phyloP scores from a whole-genome alignment of 1,140 invertebrate genomes.

The Pemphigus obesinymphae region DNA sequence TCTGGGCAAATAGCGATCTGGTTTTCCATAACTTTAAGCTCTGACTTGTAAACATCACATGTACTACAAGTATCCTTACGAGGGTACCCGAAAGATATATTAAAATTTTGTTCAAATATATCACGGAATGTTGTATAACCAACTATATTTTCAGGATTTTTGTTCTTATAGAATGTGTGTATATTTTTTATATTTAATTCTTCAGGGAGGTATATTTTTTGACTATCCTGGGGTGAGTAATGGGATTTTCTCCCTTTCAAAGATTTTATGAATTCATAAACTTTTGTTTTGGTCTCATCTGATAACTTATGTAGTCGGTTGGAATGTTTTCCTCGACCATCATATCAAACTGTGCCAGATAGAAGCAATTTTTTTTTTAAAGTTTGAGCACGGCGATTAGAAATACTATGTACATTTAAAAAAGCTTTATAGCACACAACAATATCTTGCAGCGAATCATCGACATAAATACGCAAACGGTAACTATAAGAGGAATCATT shows the following conservation, averaged over 20 bases:
- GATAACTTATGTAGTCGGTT: neutral
- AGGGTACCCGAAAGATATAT: constrained; percentile 40
- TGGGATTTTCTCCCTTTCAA: neutral
- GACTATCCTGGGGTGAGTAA: neutral
- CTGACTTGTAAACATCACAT: neutral
- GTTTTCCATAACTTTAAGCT: neutral
- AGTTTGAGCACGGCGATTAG: neutral
- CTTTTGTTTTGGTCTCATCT: neutral
- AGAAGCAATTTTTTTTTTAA: neutral
- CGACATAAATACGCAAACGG: neutral
- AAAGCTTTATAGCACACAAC: neutral
- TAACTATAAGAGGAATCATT: neutral
- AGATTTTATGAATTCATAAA: neutral
- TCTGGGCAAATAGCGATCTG: constrained; percentile 14
- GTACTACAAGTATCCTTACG: constrained; percentile 38
- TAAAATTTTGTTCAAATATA: constrained; percentile 42
- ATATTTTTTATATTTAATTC: neutral
- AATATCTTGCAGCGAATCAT: neutral
- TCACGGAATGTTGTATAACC: constrained; percentile 36
- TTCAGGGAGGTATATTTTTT: neutral
- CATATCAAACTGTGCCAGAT: neutral
- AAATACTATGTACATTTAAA: neutral
- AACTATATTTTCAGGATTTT: constrained; percentile 38
- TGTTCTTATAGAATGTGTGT: constrained; percentile 46
- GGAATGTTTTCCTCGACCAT: neutral